phyloP scores from a whole-genome alignment of 2,797 vertebrate species.

The Brachymystax lenok region DNA sequence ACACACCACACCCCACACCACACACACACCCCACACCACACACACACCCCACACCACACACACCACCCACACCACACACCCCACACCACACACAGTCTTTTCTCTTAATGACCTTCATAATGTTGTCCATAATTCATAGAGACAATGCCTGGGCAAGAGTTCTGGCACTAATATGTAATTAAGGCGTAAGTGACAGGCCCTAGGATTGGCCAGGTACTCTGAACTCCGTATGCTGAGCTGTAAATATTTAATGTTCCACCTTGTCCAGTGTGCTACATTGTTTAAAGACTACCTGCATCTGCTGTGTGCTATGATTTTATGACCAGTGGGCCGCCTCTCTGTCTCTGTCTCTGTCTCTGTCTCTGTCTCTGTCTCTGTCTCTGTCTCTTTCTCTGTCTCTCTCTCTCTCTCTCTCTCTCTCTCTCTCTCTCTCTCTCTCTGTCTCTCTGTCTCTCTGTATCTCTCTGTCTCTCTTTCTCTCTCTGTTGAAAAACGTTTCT shows the following conservation, averaged over 20 bases:
- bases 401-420: too few relatives aligned
- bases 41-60: neutral
- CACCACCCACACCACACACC: too few relatives aligned
- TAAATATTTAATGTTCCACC: constrained; percentile 56
- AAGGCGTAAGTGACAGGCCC: constrained; percentile 47
- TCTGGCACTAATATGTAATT: constrained; percentile 62
- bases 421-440: too few relatives aligned
- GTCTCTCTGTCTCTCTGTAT: neutral
- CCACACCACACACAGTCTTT: constrained; percentile 22
- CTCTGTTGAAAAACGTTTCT: too few relatives aligned
- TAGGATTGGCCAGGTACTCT: constrained; percentile 37
- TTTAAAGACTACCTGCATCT: constrained; percentile 32
- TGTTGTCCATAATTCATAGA: constrained; percentile 66
- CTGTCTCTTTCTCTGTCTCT: too few relatives aligned
- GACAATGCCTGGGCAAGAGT: constrained; percentile 46
- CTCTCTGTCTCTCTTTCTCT: neutral
- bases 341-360: too few relatives aligned
- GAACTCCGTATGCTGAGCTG: constrained; percentile 18
- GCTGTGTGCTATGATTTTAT: constrained; percentile 17
- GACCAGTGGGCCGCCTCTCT: neutral
- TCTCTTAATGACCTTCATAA: constrained; percentile 64
- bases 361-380: too few relatives aligned
- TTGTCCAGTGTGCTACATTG: constrained; percentile 23
- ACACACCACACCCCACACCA: too few relatives aligned
- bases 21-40: too few relatives aligned